Percentiles rank a stretch among this genome's conserved stretches.
Conservation (phyloP, 2,888 invertebrate genomes). For the Allacma fusca region DNA sequence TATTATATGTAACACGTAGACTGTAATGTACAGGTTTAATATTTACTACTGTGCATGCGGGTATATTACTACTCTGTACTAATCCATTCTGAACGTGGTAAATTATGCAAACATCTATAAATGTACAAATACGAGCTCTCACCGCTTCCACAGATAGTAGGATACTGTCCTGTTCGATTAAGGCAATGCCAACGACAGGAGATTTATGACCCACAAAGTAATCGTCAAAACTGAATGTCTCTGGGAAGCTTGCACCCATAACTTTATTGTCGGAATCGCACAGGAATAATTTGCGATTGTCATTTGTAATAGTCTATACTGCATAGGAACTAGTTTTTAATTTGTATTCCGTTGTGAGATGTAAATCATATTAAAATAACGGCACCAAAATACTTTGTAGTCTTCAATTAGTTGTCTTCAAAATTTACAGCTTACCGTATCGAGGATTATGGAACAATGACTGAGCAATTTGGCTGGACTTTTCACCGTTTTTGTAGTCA, state of each 20-base stretch:
- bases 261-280: slow-evolving; percentile 12
- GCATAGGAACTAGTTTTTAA: background rate
- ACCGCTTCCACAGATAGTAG: slow-evolving; percentile 21
- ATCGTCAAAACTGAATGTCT: slow-evolving; percentile 1
- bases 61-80: background rate
- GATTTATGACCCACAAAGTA: slow-evolving; percentile 16
- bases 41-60: background rate
- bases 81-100: too few relatives aligned
- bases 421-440: slow-evolving; percentile 5
- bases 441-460: background rate
- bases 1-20: too few relatives aligned
- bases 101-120: too few relatives aligned
- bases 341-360: background rate
- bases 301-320: slow-evolving; percentile 13
- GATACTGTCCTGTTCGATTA: background rate
- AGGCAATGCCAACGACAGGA: slow-evolving; percentile 14
- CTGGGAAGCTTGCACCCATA: slow-evolving; percentile 8
- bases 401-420: background rate
- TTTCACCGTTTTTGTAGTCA: background rate
- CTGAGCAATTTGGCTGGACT: background rate
- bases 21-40: background rate
- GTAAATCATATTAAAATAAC: background rate
- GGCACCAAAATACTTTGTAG: background rate
- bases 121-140: too few relatives aligned
- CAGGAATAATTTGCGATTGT: background rate